A percentile compares a stretch with the other conserved stretches of the same genome.
Evolutionary conservation across 2,797 vertebrate species (phyloP).

Genomic region (Serranus cabrilla): DNA sequence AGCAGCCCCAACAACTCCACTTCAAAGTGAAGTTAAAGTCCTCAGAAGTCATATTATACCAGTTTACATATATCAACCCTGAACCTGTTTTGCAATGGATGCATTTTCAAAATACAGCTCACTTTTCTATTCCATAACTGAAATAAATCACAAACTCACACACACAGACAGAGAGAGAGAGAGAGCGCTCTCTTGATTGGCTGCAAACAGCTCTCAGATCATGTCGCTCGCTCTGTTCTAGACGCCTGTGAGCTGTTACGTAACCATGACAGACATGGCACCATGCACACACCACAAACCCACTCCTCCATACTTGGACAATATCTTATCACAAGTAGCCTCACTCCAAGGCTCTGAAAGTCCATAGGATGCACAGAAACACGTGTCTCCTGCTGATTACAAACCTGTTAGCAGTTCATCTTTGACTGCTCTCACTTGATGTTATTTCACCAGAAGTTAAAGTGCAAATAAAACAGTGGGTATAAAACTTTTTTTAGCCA

Average conservation of each 20-base stretch:
- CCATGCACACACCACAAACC: slow-evolving; percentile 39
- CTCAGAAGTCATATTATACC: no score
- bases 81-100: not conserved
- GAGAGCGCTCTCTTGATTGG: slow-evolving; percentile 55
- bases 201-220: slow-evolving; percentile 51
- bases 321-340: slow-evolving; percentile 11
- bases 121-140: slow-evolving; percentile 12
- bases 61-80: not conserved
- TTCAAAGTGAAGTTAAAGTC: not conserved
- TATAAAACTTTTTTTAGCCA: not conserved
- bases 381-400: not conserved
- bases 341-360: not conserved
- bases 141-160: not conserved
- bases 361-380: not conserved
- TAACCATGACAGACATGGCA: slow-evolving; percentile 62
- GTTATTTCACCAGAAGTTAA: not conserved
- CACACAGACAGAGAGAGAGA: not conserved
- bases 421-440: not conserved
- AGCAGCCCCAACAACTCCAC: not conserved
- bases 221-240: slow-evolving; percentile 36
- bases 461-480: not conserved
- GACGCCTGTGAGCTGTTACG: slow-evolving; percentile 33
- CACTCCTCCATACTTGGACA: slow-evolving; percentile 18
- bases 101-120: not conserved
- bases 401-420: not conserved